Evolutionary conservation across 2,888 invertebrate genomes (phyloP), one percentile per base, ranked within the genome.

Genomic region (Tupiocoris notatus): DNA sequence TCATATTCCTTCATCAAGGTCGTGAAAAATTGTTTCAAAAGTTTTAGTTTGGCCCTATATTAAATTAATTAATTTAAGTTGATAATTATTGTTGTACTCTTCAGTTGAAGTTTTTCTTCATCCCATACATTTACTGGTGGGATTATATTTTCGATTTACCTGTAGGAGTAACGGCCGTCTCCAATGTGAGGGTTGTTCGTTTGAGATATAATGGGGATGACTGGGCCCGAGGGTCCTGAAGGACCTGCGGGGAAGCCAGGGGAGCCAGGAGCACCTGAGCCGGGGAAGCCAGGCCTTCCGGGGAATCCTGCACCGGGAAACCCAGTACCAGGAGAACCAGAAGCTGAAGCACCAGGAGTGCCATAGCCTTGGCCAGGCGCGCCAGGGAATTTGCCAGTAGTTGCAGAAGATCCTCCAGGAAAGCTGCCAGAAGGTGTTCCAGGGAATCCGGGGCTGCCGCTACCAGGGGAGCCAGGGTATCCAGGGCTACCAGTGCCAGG

Each of bases 121-220:
- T n/a, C n/a, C n/a, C n/a, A n/a, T n/a, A n/a, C n/a, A n/a, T n/a
- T n/a, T n/a, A n/a, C n/a, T n/a, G n/a, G n/a, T n/a, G 7, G 59
- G 59, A 18, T 59, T 7, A 17, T 59, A 3, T 59, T 17, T 59
- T 3, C 20, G 18, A 20, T 59, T 24, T 82, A 89, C 89, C 88
- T 89, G 83, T 87, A 90, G 75, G 87, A 86, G 82, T 90, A 90
- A 81, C 85, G 88, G 68, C 89, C 89, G 80, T 88, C 89, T 6
- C 81, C 81, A 54, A 88, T 88, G 81, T 88, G 88, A 81, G 88
- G 89, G 56, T 85, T 84, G 79, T 88, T 89, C 76, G 87, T 87
- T 81, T 87, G 88, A 78, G 87, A 85, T 18, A 88, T 82, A 78
- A 90, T 90, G 1, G 89, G 89, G 79, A 89, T 87, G 62, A 86